Percentiles rank a stretch among this genome's conserved stretches.
Conservation (phyloP, 2,113 vertebrate species). For the Megaleporinus macrocephalus region DNA sequence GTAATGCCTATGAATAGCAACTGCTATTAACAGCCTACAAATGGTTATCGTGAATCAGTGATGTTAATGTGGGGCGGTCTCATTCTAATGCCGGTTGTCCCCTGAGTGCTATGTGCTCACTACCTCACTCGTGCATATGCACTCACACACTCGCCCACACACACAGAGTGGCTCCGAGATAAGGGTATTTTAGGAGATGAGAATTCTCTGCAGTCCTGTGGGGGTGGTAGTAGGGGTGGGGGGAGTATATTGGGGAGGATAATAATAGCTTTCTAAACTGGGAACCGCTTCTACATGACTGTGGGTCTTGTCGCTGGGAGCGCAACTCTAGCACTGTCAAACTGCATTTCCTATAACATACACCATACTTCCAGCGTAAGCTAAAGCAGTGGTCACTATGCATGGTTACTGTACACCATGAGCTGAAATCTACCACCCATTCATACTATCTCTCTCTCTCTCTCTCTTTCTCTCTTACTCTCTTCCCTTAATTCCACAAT, state of each 20-base stretch:
- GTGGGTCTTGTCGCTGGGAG: constrained; percentile 39
- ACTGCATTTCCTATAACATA: constrained; percentile 11
- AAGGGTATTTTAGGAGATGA: constrained; percentile 56
- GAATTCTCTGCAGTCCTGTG: constrained; percentile 36
- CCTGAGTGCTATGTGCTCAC: constrained; percentile 14
- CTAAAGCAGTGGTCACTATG: neutral
- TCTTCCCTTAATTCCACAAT: neutral
- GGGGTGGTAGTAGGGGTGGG: neutral
- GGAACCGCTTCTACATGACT: constrained; percentile 34
- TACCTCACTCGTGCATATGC: neutral
- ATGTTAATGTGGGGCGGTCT: constrained; percentile 40
- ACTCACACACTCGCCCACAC: constrained; percentile 14
- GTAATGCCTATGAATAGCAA: constrained; percentile 28
- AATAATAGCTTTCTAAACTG: constrained; percentile 58
- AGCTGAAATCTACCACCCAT: constrained; percentile 31
- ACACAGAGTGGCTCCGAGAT: constrained; percentile 30
- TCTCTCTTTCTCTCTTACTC: neutral
- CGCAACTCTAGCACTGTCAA: constrained; percentile 8
- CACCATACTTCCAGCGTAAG: neutral
- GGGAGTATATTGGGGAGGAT: constrained; percentile 41
- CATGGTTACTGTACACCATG: neutral
- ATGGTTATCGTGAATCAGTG: constrained; percentile 36
- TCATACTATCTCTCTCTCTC: constrained; percentile 22
- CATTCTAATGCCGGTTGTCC: constrained; percentile 16
- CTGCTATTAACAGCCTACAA: constrained; percentile 10